phyloP scores from a whole-genome alignment of 2,888 invertebrate genomes.

The Spodoptera littoralis region DNA sequence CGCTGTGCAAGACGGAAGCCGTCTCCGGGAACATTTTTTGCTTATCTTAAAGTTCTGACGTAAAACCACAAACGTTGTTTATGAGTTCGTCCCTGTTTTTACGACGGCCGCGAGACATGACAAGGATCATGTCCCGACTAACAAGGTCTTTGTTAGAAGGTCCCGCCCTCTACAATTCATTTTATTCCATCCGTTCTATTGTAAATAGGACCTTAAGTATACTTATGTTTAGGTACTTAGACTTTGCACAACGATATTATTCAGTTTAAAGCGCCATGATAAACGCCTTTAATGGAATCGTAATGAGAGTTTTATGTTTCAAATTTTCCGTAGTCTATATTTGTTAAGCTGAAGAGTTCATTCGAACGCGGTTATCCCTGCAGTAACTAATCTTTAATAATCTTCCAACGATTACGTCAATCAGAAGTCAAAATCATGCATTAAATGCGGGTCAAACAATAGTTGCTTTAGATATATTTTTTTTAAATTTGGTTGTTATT shows the following conservation, averaged over 20 bases:
- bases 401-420: too few species aligned
- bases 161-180: slow-evolving; percentile 36
- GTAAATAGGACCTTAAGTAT: slow-evolving; percentile 8
- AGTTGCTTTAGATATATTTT: too few species aligned
- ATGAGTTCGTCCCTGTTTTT: slow-evolving; percentile 58
- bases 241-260: slow-evolving; percentile 16
- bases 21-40: slow-evolving; percentile 41
- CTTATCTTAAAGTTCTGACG: slow-evolving; percentile 55
- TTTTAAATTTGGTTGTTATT: too few species aligned
- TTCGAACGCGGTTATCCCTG: too few species aligned
- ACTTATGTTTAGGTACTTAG: slow-evolving; percentile 18
- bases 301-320: slow-evolving; percentile 3
- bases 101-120: slow-evolving; percentile 55
- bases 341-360: too few species aligned
- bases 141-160: slow-evolving; percentile 50
- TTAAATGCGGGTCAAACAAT: too few species aligned
- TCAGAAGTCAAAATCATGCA: too few species aligned
- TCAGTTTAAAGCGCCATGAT: slow-evolving; percentile 6
- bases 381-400: too few species aligned
- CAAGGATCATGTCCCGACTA: slow-evolving; percentile 55
- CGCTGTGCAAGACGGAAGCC: slow-evolving; percentile 3
- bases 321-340: slow-evolving; percentile 1
- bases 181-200: slow-evolving; percentile 22
- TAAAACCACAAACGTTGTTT: slow-evolving; percentile 59
- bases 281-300: slow-evolving; percentile 2